Evolutionary conservation across 2,888 invertebrate species (phyloP), one percentile per base, ranked within the genome.

Genomic region (Athalia circularis): DNA sequence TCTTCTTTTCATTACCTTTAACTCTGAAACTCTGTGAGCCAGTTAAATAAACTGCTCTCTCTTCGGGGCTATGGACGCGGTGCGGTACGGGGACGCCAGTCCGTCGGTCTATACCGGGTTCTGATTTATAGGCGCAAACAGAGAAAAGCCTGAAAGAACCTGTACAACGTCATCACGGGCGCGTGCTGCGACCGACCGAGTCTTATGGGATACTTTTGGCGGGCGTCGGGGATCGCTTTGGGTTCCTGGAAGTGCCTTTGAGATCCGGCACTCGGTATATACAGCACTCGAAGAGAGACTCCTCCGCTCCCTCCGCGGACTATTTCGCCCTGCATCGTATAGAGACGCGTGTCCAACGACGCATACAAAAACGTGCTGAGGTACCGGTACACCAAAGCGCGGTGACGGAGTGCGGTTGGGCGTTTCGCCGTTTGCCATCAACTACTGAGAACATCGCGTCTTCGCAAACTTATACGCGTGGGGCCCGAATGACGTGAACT

Each of bases 331-430:
- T 59, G 13, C 75, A 29, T 9, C 29, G 15, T 48, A 48, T 43
- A 75, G 62, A 64, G 50, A 75, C 75, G 75, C 75, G 75, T 72
- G 72, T 75, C 64, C 75, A 75, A 75, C 75, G 75, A 75, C 75
- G 75, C 75, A 75, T 75, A 75, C 75, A 48, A 72, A 72, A 72
- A 59, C 57, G 57, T 59, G 72, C 57, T 29, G 29, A 29, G 29
- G 29, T 29, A 29, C 29, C 29, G 47, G 59, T 47, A 59, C 57
- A 59, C 72, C 72, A 72, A 72, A 72, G 72, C 75, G 13, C 64
- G 75, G 61, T 75, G 62, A 72, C 62, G 64, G 45, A 75, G 75
- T 75, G 62, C 75, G 75, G 48, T 29, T 75, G 75, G 64, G 75
- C 75, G 62, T 75, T 64, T 75, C 75, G 48, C 45, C 65, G 65